Conservation (phyloP, 2,113 vertebrate genomes). For the Sphyrna mokarran region DNA sequence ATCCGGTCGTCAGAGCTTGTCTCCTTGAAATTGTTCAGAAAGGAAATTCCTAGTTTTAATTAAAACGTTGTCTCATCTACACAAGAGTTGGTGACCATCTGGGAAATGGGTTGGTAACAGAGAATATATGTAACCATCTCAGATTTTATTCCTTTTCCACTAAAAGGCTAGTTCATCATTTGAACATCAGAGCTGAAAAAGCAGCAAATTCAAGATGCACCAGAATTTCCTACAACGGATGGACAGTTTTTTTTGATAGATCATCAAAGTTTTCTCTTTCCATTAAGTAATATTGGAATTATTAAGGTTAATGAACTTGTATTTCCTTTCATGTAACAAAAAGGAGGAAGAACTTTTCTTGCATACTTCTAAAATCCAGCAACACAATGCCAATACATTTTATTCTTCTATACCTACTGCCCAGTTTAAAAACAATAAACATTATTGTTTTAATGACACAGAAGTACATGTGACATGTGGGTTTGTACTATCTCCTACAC, state of each 20-base stretch:
- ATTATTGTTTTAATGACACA: neutral
- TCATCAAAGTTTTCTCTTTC: neutral
- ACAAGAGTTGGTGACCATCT: neutral
- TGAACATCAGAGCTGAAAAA: too few species aligned
- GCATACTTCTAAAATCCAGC: neutral
- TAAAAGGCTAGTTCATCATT: neutral
- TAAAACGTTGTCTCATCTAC: neutral
- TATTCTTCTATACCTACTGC: neutral
- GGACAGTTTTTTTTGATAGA: neutral
- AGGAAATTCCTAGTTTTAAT: neutral
- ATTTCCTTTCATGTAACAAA: neutral
- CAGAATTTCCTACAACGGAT: neutral
- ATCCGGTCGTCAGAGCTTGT: neutral
- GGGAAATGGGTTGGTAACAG: neutral
- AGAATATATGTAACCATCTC: neutral
- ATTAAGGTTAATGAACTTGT: neutral
- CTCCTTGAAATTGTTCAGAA: constrained; percentile 9
- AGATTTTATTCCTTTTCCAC: neutral
- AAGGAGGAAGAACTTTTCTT: neutral
- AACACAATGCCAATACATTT: neutral
- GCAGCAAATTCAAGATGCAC: neutral
- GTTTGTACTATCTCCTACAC: neutral
- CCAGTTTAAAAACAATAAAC: neutral
- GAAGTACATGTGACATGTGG: neutral
- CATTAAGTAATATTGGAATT: neutral